Base-by-base conservation (phyloP, 2,888 invertebrate genomes). In the Abrostola triplasia region DNA sequence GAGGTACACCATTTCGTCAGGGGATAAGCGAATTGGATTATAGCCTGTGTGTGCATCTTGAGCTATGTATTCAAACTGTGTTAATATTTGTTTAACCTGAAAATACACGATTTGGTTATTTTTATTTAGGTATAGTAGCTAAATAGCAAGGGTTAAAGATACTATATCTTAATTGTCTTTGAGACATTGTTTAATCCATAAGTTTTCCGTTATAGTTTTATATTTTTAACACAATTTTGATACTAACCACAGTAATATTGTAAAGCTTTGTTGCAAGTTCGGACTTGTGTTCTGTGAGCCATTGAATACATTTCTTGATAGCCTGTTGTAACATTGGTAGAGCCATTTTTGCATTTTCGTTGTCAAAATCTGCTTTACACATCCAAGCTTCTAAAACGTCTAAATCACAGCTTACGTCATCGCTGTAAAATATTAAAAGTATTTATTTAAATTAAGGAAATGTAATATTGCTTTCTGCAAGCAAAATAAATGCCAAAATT, bases 1-100 rank as follows among this genome's bases (percentile, higher is more conserved):
- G 48, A 85, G 76, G 56, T 88, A 89, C 1, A 92, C 87, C 5
- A 91, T 79, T 62, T 94, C 94, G 61, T 94, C 93, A 0, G 90
- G 84, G 40, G 84, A 84, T 0, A 76, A 79, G 10, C 84, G 82
- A 5, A 66, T 72, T 1, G 76, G 47, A 44, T 74, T 83, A 11
- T 82, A 60, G 2, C 73, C 77, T 9, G 81, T 58, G 24, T 24
- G 24, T 24, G 24, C 24, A 41, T 87, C 90, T 72, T 88, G 89
- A 4, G 73, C 72, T 59, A 89, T 75, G 65, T 90, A 91, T 67
- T 92, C 91, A 53, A 94, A 92, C 60, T 94, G 94, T 7, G 87
- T 88, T 48, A 93, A 47, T 62, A 93, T 90, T 84, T 92, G 92
- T 74, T 88, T 89, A 0, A 92, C 89, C 93, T 94, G 76, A 0